Base-by-base conservation (phyloP, 2,888 invertebrate genomes). In the Lucinisca nassula region DNA sequence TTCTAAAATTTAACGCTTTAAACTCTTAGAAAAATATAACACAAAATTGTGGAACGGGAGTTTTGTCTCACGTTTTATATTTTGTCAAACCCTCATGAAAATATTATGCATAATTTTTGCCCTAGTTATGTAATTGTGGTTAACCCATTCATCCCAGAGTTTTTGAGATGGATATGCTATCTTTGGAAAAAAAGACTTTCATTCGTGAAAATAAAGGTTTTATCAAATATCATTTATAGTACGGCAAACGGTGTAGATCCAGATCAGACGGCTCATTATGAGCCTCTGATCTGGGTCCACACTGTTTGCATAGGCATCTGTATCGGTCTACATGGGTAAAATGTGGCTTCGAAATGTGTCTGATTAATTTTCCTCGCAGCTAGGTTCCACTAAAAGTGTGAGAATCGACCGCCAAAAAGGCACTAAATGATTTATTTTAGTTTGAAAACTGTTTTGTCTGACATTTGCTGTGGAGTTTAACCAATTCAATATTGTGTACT, bases 321-420 rank as follows among this genome's bases (percentile, higher is more conserved):
- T 40, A 40, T 40, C 40, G 14, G 40, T 40, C 40, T 10, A 40
- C 6, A 40, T 40, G 6, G 8, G 51, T 17, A 17, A 21, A 51
- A 51, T 51, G 14, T 61, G 27, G n/a, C 24, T 61, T 30, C 10
- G 61, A 61, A 61, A 61, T 30, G 27, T 61, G 61, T 61, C 24
- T 61, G 61, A 24, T 61, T 61, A 67, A 67, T 67, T 67, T 67
- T 67, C 67, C 67, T 30, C 67, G 67, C 67, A 35, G 32, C 30
- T 30, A 24, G 67, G 21, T 67, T 14, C 12, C 30, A 67, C 35
- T n/a, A 3, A 35, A 67, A 67, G 32, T 67, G 67, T 67, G 67
- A 67, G 67, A 67, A 67, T 35, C 30, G 24, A 35, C n/a, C 1
- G 35, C 12, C 17, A 35, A 67, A 32, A 2, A 21, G 14, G 17